phyloP scores from a whole-genome alignment of 2,113 vertebrate genomes.

The Dasyprocta punctata region DNA sequence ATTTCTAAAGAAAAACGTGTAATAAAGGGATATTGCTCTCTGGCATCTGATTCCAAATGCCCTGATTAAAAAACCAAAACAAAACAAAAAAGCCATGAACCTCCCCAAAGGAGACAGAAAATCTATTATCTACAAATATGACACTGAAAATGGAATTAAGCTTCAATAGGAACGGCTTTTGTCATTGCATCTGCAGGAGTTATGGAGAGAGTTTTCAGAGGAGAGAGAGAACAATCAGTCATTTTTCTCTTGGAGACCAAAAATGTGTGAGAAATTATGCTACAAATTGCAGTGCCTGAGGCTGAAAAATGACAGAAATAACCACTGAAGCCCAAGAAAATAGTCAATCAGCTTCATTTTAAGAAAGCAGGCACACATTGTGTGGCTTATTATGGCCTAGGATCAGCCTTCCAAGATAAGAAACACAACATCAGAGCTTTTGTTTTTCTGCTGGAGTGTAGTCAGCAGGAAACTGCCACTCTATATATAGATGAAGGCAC shows the following conservation, averaged over 20 bases:
- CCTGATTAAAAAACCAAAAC: background rate
- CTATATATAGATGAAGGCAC: background rate
- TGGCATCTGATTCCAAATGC: conserved; percentile 57
- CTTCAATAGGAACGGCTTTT: conserved; percentile 58
- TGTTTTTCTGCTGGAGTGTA: background rate
- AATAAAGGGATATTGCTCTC: conserved; percentile 26
- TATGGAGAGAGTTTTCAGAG: conserved; percentile 63
- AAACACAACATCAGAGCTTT: conserved; percentile 36
- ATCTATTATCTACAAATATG: conserved; percentile 59
- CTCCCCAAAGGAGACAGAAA: conserved; percentile 61
- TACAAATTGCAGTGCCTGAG: conserved; percentile 59
- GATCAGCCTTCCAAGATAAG: conserved; percentile 57
- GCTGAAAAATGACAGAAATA: conserved; percentile 78
- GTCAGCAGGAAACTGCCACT: conserved; percentile 10
- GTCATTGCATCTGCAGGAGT: conserved; percentile 23
- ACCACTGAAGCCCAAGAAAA: conserved; percentile 48
- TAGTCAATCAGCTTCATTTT: conserved; percentile 50
- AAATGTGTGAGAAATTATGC: conserved; percentile 77
- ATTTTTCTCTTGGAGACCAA: conserved; percentile 68
- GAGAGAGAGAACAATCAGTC: conserved; percentile 33
- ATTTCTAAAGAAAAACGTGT: background rate
- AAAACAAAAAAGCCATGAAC: background rate
- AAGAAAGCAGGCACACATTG: background rate
- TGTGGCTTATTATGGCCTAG: background rate
- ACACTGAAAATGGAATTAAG: conserved; percentile 67